These are phyloP conservation scores for Syrmaticus mikado DNA, from an alignment of 2,113 vertebrate genomes.

Conservation along the genomic window DNA sequence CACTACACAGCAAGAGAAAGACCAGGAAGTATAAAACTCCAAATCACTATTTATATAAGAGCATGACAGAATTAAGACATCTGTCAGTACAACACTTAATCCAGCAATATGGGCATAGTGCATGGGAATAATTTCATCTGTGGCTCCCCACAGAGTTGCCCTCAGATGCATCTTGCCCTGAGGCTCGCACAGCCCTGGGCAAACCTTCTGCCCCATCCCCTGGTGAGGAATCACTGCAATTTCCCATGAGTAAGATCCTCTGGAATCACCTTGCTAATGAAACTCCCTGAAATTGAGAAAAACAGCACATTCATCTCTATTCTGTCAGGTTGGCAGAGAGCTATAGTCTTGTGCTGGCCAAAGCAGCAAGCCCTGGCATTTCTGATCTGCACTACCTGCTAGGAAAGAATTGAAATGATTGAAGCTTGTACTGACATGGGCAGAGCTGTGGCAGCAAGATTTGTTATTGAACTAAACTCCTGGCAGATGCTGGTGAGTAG, in stretches of 20 bases:
- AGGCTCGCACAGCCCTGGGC: not conserved
- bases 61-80: not conserved
- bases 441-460: not conserved
- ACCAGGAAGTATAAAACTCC: not conserved
- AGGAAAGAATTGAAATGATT: not conserved
- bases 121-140: not conserved
- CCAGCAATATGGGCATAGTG: fast-evolving
- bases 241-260: not conserved
- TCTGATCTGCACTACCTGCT: not conserved
- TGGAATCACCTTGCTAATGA: not conserved
- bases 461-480: not conserved
- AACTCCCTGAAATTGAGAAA: not conserved
- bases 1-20: not conserved
- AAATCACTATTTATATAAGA: not conserved
- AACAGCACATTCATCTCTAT: not conserved
- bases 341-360: not conserved
- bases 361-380: conserved; percentile 42
- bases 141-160: not conserved
- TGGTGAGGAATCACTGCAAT: not conserved
- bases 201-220: not conserved
- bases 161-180: not conserved
- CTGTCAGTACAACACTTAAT: not conserved
- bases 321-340: not conserved
- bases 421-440: not conserved
- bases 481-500: not conserved